Evolutionary conservation across 2,113 vertebrate genomes (phyloP).

Genomic region (Anguilla japonica): DNA sequence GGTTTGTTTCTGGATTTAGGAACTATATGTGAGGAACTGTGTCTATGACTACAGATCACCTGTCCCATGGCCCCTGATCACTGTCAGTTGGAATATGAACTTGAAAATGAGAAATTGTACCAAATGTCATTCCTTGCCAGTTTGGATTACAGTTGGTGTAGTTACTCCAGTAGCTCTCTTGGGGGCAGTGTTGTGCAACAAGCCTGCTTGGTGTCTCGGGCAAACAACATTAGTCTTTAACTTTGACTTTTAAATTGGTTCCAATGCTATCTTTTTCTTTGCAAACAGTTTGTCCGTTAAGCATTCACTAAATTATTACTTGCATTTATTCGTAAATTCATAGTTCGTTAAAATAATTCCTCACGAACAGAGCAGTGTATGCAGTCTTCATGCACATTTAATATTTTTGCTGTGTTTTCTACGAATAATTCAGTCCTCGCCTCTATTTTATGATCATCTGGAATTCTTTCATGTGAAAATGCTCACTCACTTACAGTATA

Average conservation of each 20-base stretch:
- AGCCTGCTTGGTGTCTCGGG: background rate
- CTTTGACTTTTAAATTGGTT: no score
- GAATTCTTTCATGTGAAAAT: background rate
- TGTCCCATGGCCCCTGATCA: no score
- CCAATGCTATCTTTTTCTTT: no score
- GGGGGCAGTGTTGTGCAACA: conserved; percentile 26
- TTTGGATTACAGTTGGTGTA: background rate
- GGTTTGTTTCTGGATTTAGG: no score
- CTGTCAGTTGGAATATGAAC: no score
- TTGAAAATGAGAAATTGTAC: no score
- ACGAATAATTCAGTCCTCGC: background rate
- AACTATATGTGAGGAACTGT: no score
- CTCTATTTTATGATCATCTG: background rate
- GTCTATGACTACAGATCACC: background rate
- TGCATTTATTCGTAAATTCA: background rate
- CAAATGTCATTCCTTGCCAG: no score
- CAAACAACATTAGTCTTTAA: background rate
- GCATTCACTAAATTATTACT: background rate
- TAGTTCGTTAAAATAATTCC: background rate
- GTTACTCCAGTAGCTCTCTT: background rate
- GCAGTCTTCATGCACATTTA: background rate
- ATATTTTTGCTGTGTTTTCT: background rate
- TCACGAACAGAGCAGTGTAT: background rate
- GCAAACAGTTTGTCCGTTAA: no score
- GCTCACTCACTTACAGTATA: background rate